Evolutionary conservation across 2,888 invertebrate species (phyloP).

Genomic region (Epirrita christyi): DNA sequence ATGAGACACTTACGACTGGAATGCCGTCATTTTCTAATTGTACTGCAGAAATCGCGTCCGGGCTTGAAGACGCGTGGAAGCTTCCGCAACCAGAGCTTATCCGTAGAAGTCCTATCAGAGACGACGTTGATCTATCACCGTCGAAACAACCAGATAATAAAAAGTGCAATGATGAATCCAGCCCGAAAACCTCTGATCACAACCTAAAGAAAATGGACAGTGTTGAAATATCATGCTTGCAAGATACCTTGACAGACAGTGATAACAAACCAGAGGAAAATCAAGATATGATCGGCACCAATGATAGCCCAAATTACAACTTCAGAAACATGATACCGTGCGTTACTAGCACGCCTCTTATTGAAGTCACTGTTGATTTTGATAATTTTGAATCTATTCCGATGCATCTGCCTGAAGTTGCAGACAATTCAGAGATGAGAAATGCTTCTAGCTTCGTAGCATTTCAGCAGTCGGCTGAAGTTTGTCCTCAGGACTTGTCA

Average conservation of each 20-base stretch:
- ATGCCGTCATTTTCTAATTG: conserved; percentile 73
- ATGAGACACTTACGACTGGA: conserved; percentile 69
- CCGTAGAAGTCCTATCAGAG: conserved; percentile 60
- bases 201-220: conserved; percentile 70
- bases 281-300: conserved; percentile 41
- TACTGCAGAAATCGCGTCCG: conserved; percentile 64
- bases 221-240: conserved; percentile 67
- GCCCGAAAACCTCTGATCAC: conserved; percentile 57
- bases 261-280: conserved; percentile 47
- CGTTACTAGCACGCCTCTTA: conserved; percentile 71
- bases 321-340: conserved; percentile 62
- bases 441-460: conserved; percentile 59
- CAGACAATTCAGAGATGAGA: conserved; percentile 44
- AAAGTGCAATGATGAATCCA: conserved; percentile 40
- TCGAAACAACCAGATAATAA: conserved; percentile 47
- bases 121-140: conserved; percentile 53
- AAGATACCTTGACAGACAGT: conserved; percentile 55
- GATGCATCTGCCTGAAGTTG: conserved; percentile 50
- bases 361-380: conserved; percentile 39
- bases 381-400: conserved; percentile 52
- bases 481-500: conserved; percentile 58
- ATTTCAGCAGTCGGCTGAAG: conserved; percentile 66
- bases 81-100: conserved; percentile 69
- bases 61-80: conserved; percentile 65
- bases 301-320: conserved; percentile 58